A percentile compares a stretch with the other conserved stretches of the same genome.
Conservation (phyloP, 2,797 vertebrate genomes). For the Thalassophryne amazonica region DNA sequence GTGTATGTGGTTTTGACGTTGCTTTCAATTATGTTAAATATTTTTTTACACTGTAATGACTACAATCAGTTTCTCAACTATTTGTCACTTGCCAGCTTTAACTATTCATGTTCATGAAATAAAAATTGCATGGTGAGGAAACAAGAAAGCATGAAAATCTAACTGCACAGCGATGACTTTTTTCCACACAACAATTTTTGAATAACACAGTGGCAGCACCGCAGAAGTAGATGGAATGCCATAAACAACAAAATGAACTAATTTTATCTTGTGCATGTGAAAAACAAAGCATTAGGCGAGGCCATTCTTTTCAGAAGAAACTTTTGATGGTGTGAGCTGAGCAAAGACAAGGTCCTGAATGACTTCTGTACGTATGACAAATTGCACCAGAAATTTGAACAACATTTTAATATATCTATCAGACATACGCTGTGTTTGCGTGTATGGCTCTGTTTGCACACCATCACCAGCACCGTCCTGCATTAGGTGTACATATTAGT, state of each 20-base stretch:
- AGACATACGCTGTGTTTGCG: constrained; percentile 33
- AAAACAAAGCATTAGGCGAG: not conserved
- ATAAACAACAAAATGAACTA: constrained; percentile 25
- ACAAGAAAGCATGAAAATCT: constrained; percentile 23
- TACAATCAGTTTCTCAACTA: constrained; percentile 46
- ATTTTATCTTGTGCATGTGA: constrained; percentile 8
- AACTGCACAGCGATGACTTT: constrained; percentile 12
- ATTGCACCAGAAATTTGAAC: constrained; percentile 47
- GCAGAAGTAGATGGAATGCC: constrained; percentile 15
- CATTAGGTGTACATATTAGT: constrained; percentile 59
- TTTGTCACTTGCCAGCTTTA: constrained; percentile 30
- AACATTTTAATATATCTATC: constrained; percentile 64
- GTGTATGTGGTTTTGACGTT: constrained; percentile 34
- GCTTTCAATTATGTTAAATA: constrained; percentile 33
- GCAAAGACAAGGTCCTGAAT: constrained; percentile 29
- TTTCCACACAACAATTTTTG: constrained; percentile 4
- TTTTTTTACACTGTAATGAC: constrained; percentile 20
- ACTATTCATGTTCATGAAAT: constrained; percentile 43
- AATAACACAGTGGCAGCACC: constrained; percentile 17
- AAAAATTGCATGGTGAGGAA: constrained; percentile 32
- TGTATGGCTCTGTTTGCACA: constrained; percentile 9
- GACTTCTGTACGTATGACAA: constrained; percentile 57
- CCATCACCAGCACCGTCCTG: constrained; percentile 30
- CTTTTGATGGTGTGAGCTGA: constrained; percentile 3
- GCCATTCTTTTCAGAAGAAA: constrained; percentile 3